Base-by-base conservation (phyloP, 2,797 vertebrate species). In the Decapterus maruadsi region DNA sequence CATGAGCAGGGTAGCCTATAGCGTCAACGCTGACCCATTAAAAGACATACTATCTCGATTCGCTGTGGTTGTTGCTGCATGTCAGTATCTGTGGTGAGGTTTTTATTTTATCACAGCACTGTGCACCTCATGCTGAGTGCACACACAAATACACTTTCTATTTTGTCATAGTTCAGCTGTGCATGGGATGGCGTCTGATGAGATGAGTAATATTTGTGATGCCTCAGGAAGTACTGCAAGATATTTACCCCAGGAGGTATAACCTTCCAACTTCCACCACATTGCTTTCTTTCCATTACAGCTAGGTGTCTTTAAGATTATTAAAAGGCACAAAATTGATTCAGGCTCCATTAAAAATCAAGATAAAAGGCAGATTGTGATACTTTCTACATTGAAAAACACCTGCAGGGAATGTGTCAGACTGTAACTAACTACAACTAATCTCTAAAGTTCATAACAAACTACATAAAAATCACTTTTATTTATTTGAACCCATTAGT, bases 131-230 rank as follows among this genome's bases (percentile, higher is more conserved):
- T 8, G 10, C 36, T 34, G 34, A 77, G 46, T 73, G 20, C 11
- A 38, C 50, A 31, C 80, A 75, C 73, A 76, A 56, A 73, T 40
- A 40, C 4, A 29, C 51, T 73, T 80, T 85, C 74, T 69, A 67
- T 64, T 83, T 77, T 38, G 63, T 79, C 31, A 40, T 26, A 45
- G 48, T 55, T 85, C 63, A 80, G 55, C 62, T 54, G 26, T 51
- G 57, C 57, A 61, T 66, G 66, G 62, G 87, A 26, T 26, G 77
- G 77, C 69, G 69, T 77, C 45, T 51, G 48, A 72, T 81, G 80
- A 85, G 48, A 72, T 81, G 80, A 85, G 60, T 77, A 67, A 84
- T 51, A 58, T 22, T 63, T 78, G 13, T 62, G 57, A 31, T 63
- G 42, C 72, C 48, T 22, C 70, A 77, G 68, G 79, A 83, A 75